Conservation (phyloP, 2,113 vertebrate genomes). For the Alexandromys fortis region DNA sequence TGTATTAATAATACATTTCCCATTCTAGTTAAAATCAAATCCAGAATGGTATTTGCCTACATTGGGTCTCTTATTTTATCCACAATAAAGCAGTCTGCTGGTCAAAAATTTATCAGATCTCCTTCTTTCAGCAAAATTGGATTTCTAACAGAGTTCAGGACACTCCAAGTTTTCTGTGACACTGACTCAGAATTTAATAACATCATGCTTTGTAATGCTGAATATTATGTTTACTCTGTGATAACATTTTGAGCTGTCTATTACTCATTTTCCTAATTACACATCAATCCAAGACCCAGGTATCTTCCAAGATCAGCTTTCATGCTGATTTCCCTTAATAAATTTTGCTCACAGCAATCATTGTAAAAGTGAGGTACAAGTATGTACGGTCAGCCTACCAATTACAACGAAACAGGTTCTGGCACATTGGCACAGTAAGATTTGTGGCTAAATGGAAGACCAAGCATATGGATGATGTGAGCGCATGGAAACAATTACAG, state of each 20-base stretch:
- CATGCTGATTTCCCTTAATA: neutral
- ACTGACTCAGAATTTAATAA: conserved; percentile 41
- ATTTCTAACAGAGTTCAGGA: conserved; percentile 41
- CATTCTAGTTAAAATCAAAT: conserved; percentile 50
- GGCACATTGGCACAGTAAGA: neutral
- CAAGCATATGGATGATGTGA: neutral
- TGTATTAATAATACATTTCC: conserved; percentile 45
- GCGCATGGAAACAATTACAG: neutral
- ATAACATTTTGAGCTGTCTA: conserved; percentile 34
- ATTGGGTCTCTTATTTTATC: conserved; percentile 47
- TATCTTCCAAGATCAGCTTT: conserved; percentile 38
- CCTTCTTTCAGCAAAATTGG: conserved; percentile 48
- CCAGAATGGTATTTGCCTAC: conserved; percentile 20
- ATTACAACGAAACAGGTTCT: neutral
- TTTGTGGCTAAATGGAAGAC: neutral
- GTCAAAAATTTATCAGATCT: conserved; percentile 50
- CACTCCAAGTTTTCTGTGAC: neutral
- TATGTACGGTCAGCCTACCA: neutral
- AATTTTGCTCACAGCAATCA: neutral
- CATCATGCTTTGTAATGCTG: neutral
- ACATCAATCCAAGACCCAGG: neutral
- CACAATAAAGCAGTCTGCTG: neutral
- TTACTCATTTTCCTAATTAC: conserved; percentile 30
- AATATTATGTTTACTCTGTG: conserved; percentile 51
- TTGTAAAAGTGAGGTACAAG: neutral